Evolutionary conservation across 2,888 invertebrate species (phyloP), one percentile per base, ranked within the genome.

Genomic region (Pristionchus fissidentatus): DNA sequence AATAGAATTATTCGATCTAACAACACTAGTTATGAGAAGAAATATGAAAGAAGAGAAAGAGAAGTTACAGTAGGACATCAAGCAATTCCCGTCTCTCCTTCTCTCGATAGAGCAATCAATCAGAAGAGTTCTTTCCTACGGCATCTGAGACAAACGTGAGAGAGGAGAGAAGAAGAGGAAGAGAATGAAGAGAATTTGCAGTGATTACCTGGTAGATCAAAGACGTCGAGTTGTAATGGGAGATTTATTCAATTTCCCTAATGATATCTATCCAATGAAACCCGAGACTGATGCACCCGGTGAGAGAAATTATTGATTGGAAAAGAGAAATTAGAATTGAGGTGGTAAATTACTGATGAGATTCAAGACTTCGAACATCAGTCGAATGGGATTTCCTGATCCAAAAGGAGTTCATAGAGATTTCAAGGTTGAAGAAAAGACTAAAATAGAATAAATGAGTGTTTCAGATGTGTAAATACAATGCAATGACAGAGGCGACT

Each of bases 61-160:
- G n/a, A n/a, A n/a, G n/a, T 62, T 62, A 1, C 41, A 38, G 73
- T 73, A n/a, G 43, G 43, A 10, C 73, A 73, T 22, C 13, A 19
- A 41, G 19, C 41, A 3, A 73, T 73, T 43, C 73, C 73, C 0
- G 32, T 73, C n/a, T 73, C 73, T 41, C n/a, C 38, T 22, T 73
- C 73, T 43, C 73, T 73, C 41, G 41, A 73, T 8, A 73, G 41
- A n/a, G 73, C 73, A 41, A 41, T 73, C 73, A 43, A 73, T 38
- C 38, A 41, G 73, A 73, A 38, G 41, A 73, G 73, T 19, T 26
- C 26, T 73, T 43, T 43, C 22, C 73, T 73, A 22, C 8, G 73
- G 22, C 73, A 73, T n/a, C 38, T 73, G 41, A 43, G 73, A 73
- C n/a, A 38, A 32, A 43, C 73, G 73, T 73, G 7, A n/a, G 41